Evolutionary conservation across 2,113 vertebrate species (phyloP).

Genomic region (Callaeas wilsoni): DNA sequence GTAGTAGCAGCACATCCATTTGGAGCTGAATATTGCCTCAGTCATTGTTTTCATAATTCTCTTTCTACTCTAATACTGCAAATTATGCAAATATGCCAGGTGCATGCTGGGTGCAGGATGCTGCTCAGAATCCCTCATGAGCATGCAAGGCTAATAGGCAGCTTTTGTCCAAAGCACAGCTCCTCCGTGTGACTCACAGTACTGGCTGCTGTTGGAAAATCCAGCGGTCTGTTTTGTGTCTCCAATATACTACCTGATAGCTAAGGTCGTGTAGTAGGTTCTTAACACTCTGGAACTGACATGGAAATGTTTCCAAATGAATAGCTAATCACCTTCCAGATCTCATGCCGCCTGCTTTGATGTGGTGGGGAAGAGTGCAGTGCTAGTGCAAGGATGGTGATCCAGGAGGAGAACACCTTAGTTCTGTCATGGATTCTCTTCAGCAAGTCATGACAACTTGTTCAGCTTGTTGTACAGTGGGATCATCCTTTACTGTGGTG

Average conservation of each 20-base stretch:
- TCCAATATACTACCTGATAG: not conserved
- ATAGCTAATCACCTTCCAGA: not conserved
- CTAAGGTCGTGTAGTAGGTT: not conserved
- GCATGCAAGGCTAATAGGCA: not conserved
- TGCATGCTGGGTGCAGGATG: constrained; percentile 18
- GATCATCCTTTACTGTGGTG: not conserved
- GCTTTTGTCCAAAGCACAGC: not conserved
- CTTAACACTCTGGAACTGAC: not conserved
- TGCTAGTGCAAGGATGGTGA: not conserved
- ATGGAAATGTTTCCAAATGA: not conserved
- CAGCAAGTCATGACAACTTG: not conserved
- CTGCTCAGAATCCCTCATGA: not conserved
- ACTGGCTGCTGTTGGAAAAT: not conserved
- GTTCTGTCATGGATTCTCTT: not conserved
- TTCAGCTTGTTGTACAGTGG: not conserved
- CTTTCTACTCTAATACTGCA: not conserved
- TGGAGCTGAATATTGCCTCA: not conserved
- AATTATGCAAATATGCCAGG: constrained; percentile 27
- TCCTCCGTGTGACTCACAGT: not conserved
- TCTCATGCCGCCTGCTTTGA: not conserved
- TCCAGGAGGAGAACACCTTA: not conserved
- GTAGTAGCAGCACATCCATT: not conserved
- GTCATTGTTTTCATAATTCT: constrained; percentile 2
- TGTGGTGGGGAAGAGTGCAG: not conserved
- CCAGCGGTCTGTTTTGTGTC: not conserved